Percentiles rank a stretch among this genome's conserved stretches.
phyloP scores from a whole-genome alignment of 2,113 vertebrate genomes.

The Neogale vison region DNA sequence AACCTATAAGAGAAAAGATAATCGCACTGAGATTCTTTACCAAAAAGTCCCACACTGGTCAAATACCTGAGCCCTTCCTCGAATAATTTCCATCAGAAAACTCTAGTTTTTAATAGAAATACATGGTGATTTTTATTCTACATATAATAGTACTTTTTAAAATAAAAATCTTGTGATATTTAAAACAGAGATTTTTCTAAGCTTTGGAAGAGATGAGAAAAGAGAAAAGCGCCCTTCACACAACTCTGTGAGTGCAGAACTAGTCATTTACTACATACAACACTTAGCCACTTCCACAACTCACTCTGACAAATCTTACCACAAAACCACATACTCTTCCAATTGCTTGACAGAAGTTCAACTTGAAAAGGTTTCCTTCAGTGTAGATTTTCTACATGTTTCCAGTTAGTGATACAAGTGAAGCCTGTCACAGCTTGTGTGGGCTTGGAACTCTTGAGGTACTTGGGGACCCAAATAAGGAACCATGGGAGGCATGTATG shows the following conservation, averaged over 20 bases:
- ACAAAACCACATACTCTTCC: conserved; percentile 73
- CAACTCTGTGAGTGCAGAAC: neutral
- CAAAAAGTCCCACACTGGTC: neutral
- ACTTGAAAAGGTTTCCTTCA: conserved; percentile 66
- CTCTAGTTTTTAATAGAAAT: neutral
- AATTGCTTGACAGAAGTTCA: conserved; percentile 65
- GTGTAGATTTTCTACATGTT: conserved; percentile 48
- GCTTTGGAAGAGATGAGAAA: neutral
- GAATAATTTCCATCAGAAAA: neutral
- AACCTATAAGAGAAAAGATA: conserved; percentile 1
- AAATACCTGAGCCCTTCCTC: neutral
- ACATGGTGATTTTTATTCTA: neutral
- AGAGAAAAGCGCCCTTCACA: neutral
- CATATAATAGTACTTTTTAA: neutral
- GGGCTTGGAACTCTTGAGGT: neutral
- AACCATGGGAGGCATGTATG: neutral
- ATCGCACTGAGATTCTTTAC: neutral
- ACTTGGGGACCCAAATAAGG: neutral
- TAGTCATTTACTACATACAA: conserved; percentile 18
- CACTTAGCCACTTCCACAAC: conserved; percentile 63
- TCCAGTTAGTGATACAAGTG: conserved; percentile 34
- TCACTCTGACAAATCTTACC: conserved; percentile 66
- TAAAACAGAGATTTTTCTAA: neutral
- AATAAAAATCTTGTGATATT: neutral
- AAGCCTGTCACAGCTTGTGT: conserved; percentile 1